Conservation (phyloP, 1,140 invertebrate species). For the Prorops nasuta region DNA sequence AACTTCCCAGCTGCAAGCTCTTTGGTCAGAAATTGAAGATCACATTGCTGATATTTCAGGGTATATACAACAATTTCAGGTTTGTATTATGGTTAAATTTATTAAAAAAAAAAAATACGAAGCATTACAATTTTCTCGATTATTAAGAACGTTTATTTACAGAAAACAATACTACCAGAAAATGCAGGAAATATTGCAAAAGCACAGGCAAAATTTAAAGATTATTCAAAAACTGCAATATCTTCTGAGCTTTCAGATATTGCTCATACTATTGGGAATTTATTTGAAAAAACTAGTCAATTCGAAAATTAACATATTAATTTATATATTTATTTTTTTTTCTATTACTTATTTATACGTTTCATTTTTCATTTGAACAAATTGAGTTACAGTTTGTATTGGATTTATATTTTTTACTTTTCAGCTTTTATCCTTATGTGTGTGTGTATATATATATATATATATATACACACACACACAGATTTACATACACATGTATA, state of each 20-base stretch:
- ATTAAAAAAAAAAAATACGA: background rate
- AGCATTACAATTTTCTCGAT: constrained; percentile 2
- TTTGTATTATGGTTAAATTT: constrained; percentile 15
- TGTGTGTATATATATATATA: too few relatives aligned
- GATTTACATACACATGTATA: background rate
- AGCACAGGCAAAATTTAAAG: constrained; percentile 40
- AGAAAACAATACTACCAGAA: constrained; percentile 51
- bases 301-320: constrained; percentile 27
- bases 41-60: constrained; percentile 43
- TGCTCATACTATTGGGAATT: constrained; percentile 33
- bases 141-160: too few relatives aligned
- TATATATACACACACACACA: background rate
- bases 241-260: constrained; percentile 37
- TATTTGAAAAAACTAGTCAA: constrained; percentile 39
- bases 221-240: constrained; percentile 29
- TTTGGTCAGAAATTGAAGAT: constrained; percentile 47
- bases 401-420: constrained; percentile 5
- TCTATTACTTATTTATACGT: background rate
- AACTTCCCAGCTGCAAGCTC: constrained; percentile 37
- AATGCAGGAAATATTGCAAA: constrained; percentile 47
- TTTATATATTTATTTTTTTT: constrained; percentile 3
- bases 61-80: constrained; percentile 48
- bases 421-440: background rate
- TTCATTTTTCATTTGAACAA: too few relatives aligned
- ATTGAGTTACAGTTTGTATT: too few relatives aligned